Conservation (phyloP, 2,888 invertebrate genomes). For the Plutella xylostella region DNA sequence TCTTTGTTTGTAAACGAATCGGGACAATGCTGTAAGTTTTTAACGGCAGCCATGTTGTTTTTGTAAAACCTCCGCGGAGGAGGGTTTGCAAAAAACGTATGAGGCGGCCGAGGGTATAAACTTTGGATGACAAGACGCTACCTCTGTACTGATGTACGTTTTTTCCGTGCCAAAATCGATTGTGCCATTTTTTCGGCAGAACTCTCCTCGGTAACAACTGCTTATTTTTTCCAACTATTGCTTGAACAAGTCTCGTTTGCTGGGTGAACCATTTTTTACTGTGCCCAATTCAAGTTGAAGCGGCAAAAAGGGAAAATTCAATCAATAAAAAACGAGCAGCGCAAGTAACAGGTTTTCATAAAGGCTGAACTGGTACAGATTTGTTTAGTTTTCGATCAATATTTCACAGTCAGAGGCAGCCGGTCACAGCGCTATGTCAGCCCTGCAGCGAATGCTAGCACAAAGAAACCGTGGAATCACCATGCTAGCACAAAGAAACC, state of each 20-base stretch:
- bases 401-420: slow-evolving; percentile 48
- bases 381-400: slow-evolving; percentile 48
- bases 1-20: slow-evolving; percentile 59
- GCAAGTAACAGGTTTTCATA: slow-evolving; percentile 7
- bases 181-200: slow-evolving; percentile 20
- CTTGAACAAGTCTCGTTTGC: too few relatives aligned
- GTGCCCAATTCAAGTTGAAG: not conserved
- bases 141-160: slow-evolving; percentile 17
- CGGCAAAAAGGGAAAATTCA: not conserved
- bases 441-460: slow-evolving; percentile 22
- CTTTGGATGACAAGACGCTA: slow-evolving; percentile 25
- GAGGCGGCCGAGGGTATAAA: slow-evolving; percentile 23
- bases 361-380: slow-evolving; percentile 24
- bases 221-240: not conserved
- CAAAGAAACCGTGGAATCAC: slow-evolving; percentile 7
- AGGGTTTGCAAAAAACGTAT: slow-evolving; percentile 25
- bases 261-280: not conserved
- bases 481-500: too few relatives aligned
- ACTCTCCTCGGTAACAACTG: not conserved
- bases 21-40: slow-evolving; percentile 42
- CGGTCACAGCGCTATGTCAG: slow-evolving; percentile 38
- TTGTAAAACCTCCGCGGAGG: slow-evolving; percentile 22
- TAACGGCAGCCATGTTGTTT: slow-evolving; percentile 20
- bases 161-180: slow-evolving; percentile 20
- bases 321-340: not conserved